Base-by-base conservation (phyloP, 2,888 invertebrate species). In the Yponomeuta malinellus region DNA sequence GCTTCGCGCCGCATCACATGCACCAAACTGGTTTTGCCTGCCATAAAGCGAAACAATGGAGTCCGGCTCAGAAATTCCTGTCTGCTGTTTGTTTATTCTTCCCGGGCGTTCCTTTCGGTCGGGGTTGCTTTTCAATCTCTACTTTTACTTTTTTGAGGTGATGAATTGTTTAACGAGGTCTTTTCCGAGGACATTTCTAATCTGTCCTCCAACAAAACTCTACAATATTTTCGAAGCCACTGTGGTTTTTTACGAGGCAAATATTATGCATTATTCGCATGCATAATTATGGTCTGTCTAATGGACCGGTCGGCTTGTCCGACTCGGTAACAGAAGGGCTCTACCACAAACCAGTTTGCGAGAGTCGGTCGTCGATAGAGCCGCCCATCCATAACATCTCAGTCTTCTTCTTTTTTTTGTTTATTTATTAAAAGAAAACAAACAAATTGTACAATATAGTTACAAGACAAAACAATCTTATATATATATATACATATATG, bases 281-380 rank as follows among this genome's bases (percentile, higher is more conserved):
- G 23, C 23, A 23, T 23, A 23, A 23, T 23, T 23, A 23, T 23
- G 23, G 23, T 1, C 23, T 23, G 23, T 78, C 84, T 83, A 23
- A 82, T 82, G 79, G 81, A 80, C 73, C 70, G 73, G 72, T 72
- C 70, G 76, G 52, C 76, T 77, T 76, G 79, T 78, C 82, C 82
- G 81, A 81, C 80, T 82, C 83, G 77, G 65, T 43, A 79, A 77
- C 80, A 80, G 78, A 84, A 84, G 84, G 82, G 83, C 82, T 83
- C 85, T 86, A 85, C 85, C 79, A 83, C 85, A 86, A 89, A 90
- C 90, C 80, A 85, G 88, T 89, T 86, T 84, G 75, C 74, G 78
- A 80, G 80, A 79, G 78, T 78, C 78, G 75, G 77, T 79, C 76
- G 72, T 76, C 79, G 76, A 76, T 59, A 15, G 15, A 12, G 15